phyloP scores from a whole-genome alignment of 1,140 invertebrate genomes.

The Apis dorsata region DNA sequence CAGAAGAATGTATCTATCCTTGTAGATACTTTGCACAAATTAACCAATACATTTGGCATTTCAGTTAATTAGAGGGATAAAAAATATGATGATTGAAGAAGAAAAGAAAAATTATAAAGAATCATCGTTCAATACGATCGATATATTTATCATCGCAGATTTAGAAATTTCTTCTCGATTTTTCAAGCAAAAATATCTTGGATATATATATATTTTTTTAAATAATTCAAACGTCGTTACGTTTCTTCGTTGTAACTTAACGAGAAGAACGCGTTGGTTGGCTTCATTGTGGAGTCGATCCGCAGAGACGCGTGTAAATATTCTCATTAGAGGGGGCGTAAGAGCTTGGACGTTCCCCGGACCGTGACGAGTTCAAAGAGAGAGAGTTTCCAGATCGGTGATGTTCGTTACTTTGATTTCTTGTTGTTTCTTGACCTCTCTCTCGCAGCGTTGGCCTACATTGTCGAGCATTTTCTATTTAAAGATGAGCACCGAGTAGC shows the following conservation, averaged over 20 bases:
- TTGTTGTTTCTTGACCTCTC: constrained; percentile 17
- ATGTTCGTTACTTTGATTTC: not conserved
- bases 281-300: constrained; percentile 1
- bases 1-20: no score
- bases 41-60: no score
- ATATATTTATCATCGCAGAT: no score
- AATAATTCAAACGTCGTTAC: no score
- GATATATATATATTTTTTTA: no score
- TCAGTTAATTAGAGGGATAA: no score
- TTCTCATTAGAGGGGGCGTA: not conserved
- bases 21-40: no score
- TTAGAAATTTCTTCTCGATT: not conserved
- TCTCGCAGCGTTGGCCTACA: not conserved
- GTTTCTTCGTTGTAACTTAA: not conserved
- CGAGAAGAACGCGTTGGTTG: not conserved
- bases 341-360: not conserved
- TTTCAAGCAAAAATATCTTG: not conserved
- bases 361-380: constrained; percentile 11
- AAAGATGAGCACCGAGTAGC: not conserved
- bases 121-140: no score
- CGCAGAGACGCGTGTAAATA: not conserved
- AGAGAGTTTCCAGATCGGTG: not conserved
- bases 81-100: no score
- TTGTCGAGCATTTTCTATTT: not conserved
- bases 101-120: no score